Evolutionary conservation across 2,113 vertebrate genomes (phyloP).

Genomic region (Sialia sialis): DNA sequence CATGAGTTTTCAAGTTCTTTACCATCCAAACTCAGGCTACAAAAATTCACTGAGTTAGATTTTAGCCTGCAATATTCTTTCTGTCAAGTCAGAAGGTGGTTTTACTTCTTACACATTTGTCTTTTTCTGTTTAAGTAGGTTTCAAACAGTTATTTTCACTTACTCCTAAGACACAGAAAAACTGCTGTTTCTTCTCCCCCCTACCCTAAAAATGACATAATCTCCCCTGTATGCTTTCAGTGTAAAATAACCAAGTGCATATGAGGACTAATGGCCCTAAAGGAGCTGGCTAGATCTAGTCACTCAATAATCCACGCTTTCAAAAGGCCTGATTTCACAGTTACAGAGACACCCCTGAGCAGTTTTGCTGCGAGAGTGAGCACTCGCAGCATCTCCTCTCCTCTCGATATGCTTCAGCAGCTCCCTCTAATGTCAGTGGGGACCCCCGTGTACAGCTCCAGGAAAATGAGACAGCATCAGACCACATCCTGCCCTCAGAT

Average conservation of each 20-base stretch:
- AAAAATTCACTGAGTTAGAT: neutral
- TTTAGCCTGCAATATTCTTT: neutral
- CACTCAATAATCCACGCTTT: conserved; percentile 56
- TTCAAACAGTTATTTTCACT: neutral
- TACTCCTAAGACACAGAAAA: neutral
- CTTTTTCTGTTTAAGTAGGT: neutral
- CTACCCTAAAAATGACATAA: neutral
- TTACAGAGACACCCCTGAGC: conserved; percentile 43
- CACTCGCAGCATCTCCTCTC: neutral
- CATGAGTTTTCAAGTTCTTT: neutral
- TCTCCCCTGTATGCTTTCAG: neutral
- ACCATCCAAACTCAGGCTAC: neutral
- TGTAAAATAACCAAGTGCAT: conserved; percentile 7
- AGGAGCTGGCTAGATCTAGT: conserved; percentile 37
- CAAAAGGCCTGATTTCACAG: conserved; percentile 49
- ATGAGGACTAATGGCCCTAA: conserved; percentile 40
- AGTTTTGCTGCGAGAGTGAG: neutral
- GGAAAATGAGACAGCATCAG: conserved; percentile 20
- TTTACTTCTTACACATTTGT: neutral
- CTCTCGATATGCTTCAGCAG: conserved; percentile 11
- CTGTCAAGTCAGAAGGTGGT: neutral
- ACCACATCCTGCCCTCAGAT: neutral
- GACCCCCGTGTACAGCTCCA: conserved; percentile 1
- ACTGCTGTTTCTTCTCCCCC: neutral
- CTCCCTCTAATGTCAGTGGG: conserved; percentile 41